Base-by-base conservation (phyloP, 2,888 invertebrate species). In the Sceliomorpha sp. region DNA sequence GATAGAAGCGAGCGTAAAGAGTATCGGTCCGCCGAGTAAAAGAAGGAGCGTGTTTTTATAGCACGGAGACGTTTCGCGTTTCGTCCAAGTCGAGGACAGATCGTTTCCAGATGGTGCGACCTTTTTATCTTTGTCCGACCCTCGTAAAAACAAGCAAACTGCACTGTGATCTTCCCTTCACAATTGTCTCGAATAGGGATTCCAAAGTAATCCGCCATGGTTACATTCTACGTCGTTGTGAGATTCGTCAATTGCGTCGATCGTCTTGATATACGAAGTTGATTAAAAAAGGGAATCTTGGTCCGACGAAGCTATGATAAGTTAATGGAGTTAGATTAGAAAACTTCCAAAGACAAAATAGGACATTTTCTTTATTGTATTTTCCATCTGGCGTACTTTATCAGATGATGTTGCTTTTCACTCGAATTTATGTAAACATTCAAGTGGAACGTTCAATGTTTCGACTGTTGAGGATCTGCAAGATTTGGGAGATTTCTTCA, bases 11-110 rank as follows among this genome's bases (percentile, higher is more conserved):
- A 47, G 17, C 24, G 50, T 48, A 50, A 62, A 62, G 50, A 63
- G 60, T 55, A 71, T 71, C 59, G 63, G 50, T 50, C 59, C 48
- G 32, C 55, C 55, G 48, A 42, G 53, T 44, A 59, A 15, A 29
- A 45, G 51, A 29, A 27, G 14, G 44, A 59, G 42, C 42, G 12
- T 47, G 67, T 59, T 73, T 73, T 73, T 73, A 73, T 70, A 62
- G 59, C 26, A 47, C 45, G 37, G 42, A 47, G 42, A 64, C 39
- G 62, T 63, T 66, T 48, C 53, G 51, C 58, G 58, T 62, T n/a
- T 63, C 47, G 44, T 27, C 14, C 34, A 48, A 67, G 45, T 47
- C 31, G 32, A 37, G 24, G 39, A 39, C 32, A 36, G 37, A 45
- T 45, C 37, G 37, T 59, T 67, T 48, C 42, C 59, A 67, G 59